Evolutionary conservation across 2,113 vertebrate species (phyloP).

Genomic region (Gila orcuttii): DNA sequence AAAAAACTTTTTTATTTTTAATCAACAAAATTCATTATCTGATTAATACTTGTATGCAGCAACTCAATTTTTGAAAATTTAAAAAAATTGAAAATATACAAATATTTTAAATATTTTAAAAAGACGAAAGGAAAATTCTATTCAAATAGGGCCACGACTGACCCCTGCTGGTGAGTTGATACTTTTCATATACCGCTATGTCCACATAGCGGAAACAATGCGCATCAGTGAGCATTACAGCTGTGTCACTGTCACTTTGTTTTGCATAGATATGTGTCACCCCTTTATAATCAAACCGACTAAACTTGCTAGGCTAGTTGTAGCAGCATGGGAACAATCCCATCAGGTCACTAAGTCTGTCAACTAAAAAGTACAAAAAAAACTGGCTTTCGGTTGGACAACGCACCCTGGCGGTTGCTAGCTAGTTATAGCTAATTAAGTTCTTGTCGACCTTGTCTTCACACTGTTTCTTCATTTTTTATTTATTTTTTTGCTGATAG

Average conservation of each 20-base stretch:
- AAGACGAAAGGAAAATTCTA: neutral
- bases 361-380: neutral
- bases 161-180: constrained; percentile 32
- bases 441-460: neutral
- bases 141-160: neutral
- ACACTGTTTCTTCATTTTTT: neutral
- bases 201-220: constrained; percentile 11
- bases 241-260: constrained; percentile 44
- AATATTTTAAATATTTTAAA: too few relatives aligned
- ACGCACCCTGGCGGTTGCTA: constrained; percentile 57
- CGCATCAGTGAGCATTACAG: constrained; percentile 28
- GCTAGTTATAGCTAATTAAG: neutral
- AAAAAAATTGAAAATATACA: neutral
- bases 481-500: neutral
- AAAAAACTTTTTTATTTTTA: too few relatives aligned
- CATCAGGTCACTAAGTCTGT: constrained; percentile 32
- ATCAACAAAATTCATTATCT: neutral
- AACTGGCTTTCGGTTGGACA: neutral
- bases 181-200: neutral
- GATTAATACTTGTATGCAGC: neutral
- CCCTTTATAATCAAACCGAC: constrained; percentile 49
- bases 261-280: constrained; percentile 34
- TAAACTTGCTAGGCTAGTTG: constrained; percentile 66
- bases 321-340: constrained; percentile 55
- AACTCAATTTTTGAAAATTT: neutral